Evolutionary conservation across 2,113 vertebrate species (phyloP), one percentile per base, ranked within the genome.

Genomic region (Bufo bufo): DNA sequence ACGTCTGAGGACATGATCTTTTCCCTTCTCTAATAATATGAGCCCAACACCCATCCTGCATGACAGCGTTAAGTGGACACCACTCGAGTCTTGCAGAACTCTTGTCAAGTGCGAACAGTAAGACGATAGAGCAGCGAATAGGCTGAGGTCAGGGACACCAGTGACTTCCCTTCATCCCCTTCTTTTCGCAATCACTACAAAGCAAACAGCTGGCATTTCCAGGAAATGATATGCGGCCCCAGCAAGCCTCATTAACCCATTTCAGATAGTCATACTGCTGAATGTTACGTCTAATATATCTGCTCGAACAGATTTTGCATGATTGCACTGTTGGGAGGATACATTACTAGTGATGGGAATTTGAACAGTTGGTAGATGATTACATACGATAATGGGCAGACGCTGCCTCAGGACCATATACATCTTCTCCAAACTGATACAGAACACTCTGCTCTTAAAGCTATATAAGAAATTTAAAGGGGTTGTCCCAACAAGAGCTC

Each of bases 41-140:
- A 85, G 69, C 66, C 84, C 84, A 56, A 23, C 69, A 85, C 69
- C 71, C 84, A 56, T 49, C 54, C 50, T 47, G 63, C 50, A 45
- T 58, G 77, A 79, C 63, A 71, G 12, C 72, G 77, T 14, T 71
- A 87, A 87, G 85, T 81, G 65, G 77, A 81, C 61, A 14, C 85
- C 50, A 58, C 78, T 80, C 65, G 49, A 58, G 65, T 71, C 50
- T 45, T 56, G n/a, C 23, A 66, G 63, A 77, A 69, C 19, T 20
- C 69, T 84, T 85, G 52, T 63, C 71, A 77, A 85, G 71, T 85
- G 84, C 49, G 77, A 58, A 33, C 17, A 71, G 61, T n/a, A 78
- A 61, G 56, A 56, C 52, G 61, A 87, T 66, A 69, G 75, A 87
- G 61, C 65, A 86, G 85, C 79, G 85, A 87, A 4, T 78, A 20